Percentiles rank a stretch among this genome's conserved stretches.
Conservation (phyloP, 2,888 invertebrate genomes). For the Arenicola marina region DNA sequence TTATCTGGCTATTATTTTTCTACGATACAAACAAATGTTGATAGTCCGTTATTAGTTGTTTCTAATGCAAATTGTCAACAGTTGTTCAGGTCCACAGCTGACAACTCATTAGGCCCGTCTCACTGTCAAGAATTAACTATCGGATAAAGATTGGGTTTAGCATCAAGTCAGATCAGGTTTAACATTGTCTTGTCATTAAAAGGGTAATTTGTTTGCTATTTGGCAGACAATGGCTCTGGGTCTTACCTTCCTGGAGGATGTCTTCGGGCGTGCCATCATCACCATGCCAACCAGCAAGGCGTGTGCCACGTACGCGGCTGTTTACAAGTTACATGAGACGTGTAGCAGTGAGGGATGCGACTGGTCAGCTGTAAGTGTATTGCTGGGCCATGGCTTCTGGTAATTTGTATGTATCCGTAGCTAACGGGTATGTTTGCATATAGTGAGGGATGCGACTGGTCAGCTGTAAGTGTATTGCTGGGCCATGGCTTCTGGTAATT, state of each 20-base stretch:
- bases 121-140: too few relatives aligned
- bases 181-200: not conserved
- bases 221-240: slow-evolving; percentile 69
- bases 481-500: not conserved
- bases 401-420: not conserved
- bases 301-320: slow-evolving; percentile 75
- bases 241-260: slow-evolving; percentile 77
- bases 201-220: not conserved
- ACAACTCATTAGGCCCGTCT: too few relatives aligned
- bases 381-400: not conserved
- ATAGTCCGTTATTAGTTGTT: slow-evolving; percentile 12
- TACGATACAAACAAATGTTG: too few relatives aligned
- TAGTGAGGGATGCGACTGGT: slow-evolving; percentile 20
- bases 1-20: too few relatives aligned
- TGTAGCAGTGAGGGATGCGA: slow-evolving; percentile 14
- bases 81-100: not conserved
- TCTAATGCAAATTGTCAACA: not conserved
- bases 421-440: not conserved
- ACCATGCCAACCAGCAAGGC: slow-evolving; percentile 81
- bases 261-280: slow-evolving; percentile 78
- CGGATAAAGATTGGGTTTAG: too few relatives aligned
- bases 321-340: slow-evolving; percentile 49
- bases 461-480: slow-evolving; percentile 27
- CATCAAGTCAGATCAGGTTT: too few relatives aligned
- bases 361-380: slow-evolving; percentile 30